Percentiles rank a stretch among this genome's conserved stretches.
Conservation (phyloP, 1,140 invertebrate genomes). For the Tetramorium simillimum region DNA sequence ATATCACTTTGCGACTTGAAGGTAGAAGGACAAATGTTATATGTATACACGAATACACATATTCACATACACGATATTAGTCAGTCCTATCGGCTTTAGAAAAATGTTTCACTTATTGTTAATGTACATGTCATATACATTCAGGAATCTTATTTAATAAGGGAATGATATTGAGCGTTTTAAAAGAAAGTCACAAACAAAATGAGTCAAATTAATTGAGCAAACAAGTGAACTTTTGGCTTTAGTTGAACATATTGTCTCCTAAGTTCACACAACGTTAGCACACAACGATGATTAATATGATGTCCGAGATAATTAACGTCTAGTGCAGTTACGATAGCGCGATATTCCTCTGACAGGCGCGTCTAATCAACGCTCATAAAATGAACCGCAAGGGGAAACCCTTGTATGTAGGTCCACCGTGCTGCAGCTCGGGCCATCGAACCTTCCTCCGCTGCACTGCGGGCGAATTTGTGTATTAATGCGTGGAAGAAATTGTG, state of each 20-base stretch:
- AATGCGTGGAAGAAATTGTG: background rate
- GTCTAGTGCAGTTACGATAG: constrained; percentile 38
- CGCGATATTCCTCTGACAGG: constrained; percentile 47
- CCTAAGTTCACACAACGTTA: constrained; percentile 7
- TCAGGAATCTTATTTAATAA: background rate
- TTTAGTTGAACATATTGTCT: constrained; percentile 28
- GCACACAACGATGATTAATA: constrained; percentile 57
- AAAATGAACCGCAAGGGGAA: constrained; percentile 53
- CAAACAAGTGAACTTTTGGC: background rate
- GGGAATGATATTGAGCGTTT: background rate
- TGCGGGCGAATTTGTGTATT: constrained; percentile 10
- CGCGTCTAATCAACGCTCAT: constrained; percentile 52
- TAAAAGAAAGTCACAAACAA: background rate
- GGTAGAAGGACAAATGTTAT: constrained; percentile 8
- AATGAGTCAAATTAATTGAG: background rate
- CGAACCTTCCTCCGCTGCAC: constrained; percentile 22
- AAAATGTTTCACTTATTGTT: background rate
- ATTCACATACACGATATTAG: background rate
- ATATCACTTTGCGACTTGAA: constrained; percentile 6
- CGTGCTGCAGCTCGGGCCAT: background rate
- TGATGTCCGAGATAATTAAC: constrained; percentile 51
- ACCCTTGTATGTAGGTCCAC: constrained; percentile 19
- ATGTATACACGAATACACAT: background rate
- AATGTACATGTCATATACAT: background rate
- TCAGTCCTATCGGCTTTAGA: background rate